A percentile compares a stretch with the other conserved stretches of the same genome.
These are phyloP conservation scores for Conchocele bisecta DNA, from an alignment of 2,888 invertebrate genomes.

Conservation along the genomic window DNA sequence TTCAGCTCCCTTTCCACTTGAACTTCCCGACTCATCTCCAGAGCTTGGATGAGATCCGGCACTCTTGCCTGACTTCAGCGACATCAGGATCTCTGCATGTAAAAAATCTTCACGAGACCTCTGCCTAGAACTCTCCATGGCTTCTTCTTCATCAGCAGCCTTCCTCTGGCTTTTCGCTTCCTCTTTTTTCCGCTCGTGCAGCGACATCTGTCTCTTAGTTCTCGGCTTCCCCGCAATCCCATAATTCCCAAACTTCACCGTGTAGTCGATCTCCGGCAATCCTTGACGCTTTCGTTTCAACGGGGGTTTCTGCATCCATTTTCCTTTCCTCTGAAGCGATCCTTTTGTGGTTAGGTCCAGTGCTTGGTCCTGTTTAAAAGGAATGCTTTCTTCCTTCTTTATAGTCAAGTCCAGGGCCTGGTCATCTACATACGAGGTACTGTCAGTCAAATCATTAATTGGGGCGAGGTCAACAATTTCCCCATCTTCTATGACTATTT, in stretches of 20 bases:
- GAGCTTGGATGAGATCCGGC: too few relatives aligned
- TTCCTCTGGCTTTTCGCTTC: constrained; percentile 27
- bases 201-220: constrained; percentile 47
- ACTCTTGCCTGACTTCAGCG: constrained; percentile 38
- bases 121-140: constrained; percentile 24
- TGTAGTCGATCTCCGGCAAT: constrained; percentile 40
- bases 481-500: constrained; percentile 52
- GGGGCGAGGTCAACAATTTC: constrained; percentile 40
- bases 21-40: too few relatives aligned
- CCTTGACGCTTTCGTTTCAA: constrained; percentile 21
- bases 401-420: constrained; percentile 51
- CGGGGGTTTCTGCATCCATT: constrained; percentile 3
- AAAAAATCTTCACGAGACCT: constrained; percentile 54
- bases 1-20: too few relatives aligned
- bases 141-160: constrained; percentile 13
- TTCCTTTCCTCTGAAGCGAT: background rate
- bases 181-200: constrained; percentile 38
- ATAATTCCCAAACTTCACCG: constrained; percentile 48
- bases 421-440: constrained; percentile 41
- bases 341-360: background rate
- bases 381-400: background rate
- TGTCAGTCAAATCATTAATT: constrained; percentile 38
- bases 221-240: constrained; percentile 43
- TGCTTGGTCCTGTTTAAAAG: background rate
- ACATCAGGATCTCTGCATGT: constrained; percentile 57